phyloP scores from a whole-genome alignment of 1,140 invertebrate species.

The Steinernema khuongi region DNA sequence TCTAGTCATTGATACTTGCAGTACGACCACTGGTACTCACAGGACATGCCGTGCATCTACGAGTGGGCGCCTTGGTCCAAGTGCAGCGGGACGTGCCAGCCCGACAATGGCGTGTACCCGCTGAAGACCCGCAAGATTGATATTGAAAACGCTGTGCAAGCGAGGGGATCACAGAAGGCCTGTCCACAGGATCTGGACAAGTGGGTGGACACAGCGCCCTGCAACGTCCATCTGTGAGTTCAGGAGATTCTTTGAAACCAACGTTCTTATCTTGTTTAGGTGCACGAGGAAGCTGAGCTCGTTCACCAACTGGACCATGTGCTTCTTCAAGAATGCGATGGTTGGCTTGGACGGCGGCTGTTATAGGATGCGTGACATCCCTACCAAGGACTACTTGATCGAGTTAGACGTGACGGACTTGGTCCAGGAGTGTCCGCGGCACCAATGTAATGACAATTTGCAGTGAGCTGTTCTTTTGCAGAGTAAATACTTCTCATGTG shows the following conservation, averaged over 20 bases:
- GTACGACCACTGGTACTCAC: background rate
- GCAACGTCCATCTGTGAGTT: background rate
- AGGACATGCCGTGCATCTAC: slow-evolving; percentile 15
- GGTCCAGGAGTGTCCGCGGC: background rate
- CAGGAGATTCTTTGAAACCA: background rate
- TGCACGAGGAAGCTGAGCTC: background rate
- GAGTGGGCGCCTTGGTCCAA: background rate
- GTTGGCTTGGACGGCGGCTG: background rate
- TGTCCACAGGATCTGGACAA: background rate
- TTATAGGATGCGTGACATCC: background rate
- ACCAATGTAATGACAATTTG: background rate
- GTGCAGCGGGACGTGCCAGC: background rate
- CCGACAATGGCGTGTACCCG: background rate
- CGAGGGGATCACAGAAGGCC: background rate
- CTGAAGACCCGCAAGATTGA: background rate
- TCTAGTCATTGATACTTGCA: background rate
- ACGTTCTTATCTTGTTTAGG: background rate
- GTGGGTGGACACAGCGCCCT: background rate
- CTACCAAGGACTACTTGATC: background rate
- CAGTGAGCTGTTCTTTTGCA: no score
- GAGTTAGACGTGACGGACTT: background rate
- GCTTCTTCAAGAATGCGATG: slow-evolving; percentile 9
- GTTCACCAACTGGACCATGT: background rate
- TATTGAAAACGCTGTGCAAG: background rate
- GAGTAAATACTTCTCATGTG: no score